Conservation (phyloP, 1,140 invertebrate species). For the Pseudomyrmex cubaensis region DNA sequence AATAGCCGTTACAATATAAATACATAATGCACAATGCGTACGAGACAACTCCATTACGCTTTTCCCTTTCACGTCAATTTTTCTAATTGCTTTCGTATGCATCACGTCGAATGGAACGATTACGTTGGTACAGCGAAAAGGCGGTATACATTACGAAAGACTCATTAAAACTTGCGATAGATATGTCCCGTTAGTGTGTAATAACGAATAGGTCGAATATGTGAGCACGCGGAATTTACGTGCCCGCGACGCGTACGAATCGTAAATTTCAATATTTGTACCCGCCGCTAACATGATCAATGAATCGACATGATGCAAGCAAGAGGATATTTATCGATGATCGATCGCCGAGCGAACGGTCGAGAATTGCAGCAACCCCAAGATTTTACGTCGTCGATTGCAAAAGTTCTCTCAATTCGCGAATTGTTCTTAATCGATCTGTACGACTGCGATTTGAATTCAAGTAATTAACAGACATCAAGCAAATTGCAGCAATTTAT, state of each 20-base stretch:
- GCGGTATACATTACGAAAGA: slow-evolving; percentile 53
- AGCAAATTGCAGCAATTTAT: slow-evolving; percentile 39
- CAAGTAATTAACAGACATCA: slow-evolving; percentile 15
- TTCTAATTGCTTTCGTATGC: slow-evolving; percentile 58
- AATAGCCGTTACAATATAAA: slow-evolving; percentile 70
- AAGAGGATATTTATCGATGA: slow-evolving; percentile 53
- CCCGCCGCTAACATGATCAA: slow-evolving; percentile 26
- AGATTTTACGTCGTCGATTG: not conserved
- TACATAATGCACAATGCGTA: slow-evolving; percentile 57
- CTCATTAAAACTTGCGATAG: slow-evolving; percentile 38
- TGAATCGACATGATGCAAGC: slow-evolving; percentile 33
- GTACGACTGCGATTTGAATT: slow-evolving; percentile 11
- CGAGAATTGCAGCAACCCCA: slow-evolving; percentile 39
- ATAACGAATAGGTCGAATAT: too few relatives aligned
- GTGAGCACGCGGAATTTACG: slow-evolving; percentile 25
- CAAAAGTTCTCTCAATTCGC: slow-evolving; percentile 22
- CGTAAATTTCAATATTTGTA: slow-evolving; percentile 52
- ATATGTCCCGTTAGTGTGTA: slow-evolving; percentile 24
- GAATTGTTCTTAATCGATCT: slow-evolving; percentile 11
- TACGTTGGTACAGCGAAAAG: slow-evolving; percentile 41
- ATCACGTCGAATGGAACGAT: slow-evolving; percentile 17
- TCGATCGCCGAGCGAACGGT: slow-evolving; percentile 42
- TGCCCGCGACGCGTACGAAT: slow-evolving; percentile 23
- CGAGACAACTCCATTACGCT: slow-evolving; percentile 62
- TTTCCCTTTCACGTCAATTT: slow-evolving; percentile 63